These are phyloP conservation scores for Drosophila mettleri DNA, from an alignment of 2,888 invertebrate genomes.

Conservation along the genomic window DNA sequence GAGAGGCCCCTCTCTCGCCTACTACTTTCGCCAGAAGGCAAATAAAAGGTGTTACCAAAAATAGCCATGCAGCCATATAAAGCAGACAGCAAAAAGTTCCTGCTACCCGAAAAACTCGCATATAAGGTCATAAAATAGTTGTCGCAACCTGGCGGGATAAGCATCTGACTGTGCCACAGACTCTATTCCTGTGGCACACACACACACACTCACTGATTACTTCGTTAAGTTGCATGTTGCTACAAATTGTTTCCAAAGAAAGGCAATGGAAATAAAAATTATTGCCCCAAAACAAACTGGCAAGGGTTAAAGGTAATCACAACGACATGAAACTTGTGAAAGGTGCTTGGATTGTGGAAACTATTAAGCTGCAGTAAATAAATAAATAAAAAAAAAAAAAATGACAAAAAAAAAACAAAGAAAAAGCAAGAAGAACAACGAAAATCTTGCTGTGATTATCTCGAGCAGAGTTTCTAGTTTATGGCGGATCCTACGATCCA, in stretches of 20 bases:
- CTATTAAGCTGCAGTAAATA: conserved; percentile 50
- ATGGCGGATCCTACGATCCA: conserved; percentile 64
- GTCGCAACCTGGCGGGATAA: conserved; percentile 76
- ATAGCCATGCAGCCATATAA: conserved; percentile 69
- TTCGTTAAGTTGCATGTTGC: conserved; percentile 78
- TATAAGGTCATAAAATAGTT: conserved; percentile 78
- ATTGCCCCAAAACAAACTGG: conserved; percentile 60
- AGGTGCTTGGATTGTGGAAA: conserved; percentile 58
- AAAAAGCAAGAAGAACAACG: conserved; percentile 17
- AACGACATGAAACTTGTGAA: conserved; percentile 70
- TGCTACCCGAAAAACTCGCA: conserved; percentile 32
- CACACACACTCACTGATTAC: conserved; percentile 60
- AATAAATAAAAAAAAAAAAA: conserved; percentile 16
- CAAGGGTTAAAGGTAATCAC: conserved; percentile 77
- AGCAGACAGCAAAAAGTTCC: conserved; percentile 34
- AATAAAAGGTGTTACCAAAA: conserved; percentile 66
- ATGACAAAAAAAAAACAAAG: not conserved
- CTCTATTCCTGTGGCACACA: conserved; percentile 28
- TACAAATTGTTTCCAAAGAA: conserved; percentile 80
- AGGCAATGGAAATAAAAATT: conserved; percentile 78
- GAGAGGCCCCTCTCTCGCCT: conserved; percentile 53
- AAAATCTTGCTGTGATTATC: conserved; percentile 49
- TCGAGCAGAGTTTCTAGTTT: conserved; percentile 51
- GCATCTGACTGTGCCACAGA: conserved; percentile 62
- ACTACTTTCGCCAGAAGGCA: conserved; percentile 59